These are phyloP conservation scores for Tylochromis polylepis DNA, from an alignment of 2,113 vertebrate genomes.

Conservation along the genomic window DNA sequence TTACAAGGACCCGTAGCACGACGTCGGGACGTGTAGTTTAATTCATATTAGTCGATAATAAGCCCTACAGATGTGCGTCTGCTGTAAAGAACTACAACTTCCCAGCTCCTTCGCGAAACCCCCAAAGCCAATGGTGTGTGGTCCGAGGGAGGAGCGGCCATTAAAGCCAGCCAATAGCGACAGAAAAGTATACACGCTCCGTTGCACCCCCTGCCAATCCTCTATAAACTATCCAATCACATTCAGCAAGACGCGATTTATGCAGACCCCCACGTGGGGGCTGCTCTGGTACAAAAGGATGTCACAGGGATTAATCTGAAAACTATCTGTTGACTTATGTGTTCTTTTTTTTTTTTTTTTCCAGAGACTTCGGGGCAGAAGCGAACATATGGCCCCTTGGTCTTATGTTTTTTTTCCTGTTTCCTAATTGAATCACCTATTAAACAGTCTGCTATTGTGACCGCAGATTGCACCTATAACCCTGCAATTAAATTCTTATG, in stretches of 20 bases:
- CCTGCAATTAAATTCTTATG: conserved; percentile 27
- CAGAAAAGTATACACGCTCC: not conserved
- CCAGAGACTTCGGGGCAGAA: conserved; percentile 12
- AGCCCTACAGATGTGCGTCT: conserved; percentile 40
- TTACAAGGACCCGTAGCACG: conserved; percentile 11
- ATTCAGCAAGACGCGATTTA: not conserved
- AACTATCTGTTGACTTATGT: conserved; percentile 57
- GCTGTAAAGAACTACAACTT: conserved; percentile 64
- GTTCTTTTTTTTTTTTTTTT: not conserved
- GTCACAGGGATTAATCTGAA: conserved; percentile 55
- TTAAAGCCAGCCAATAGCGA: conserved; percentile 55
- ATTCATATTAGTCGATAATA: conserved; percentile 30
- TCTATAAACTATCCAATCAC: conserved; percentile 37
- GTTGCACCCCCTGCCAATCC: conserved; percentile 40
- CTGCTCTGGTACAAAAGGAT: conserved; percentile 30
- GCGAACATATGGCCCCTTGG: conserved; percentile 15
- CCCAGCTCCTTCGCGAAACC: conserved; percentile 31
- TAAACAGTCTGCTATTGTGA: conserved; percentile 22
- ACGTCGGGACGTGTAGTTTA: conserved; percentile 69
- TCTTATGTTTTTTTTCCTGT: not conserved
- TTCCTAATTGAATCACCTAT: conserved; percentile 32
- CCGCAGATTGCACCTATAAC: conserved; percentile 3
- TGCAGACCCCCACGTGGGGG: conserved; percentile 65
- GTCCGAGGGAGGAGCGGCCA: conserved; percentile 48
- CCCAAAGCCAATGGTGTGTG: conserved; percentile 37